These are phyloP conservation scores for Nothobranchius kuhntae DNA, from an alignment of 2,113 vertebrate species.

Conservation along the genomic window DNA sequence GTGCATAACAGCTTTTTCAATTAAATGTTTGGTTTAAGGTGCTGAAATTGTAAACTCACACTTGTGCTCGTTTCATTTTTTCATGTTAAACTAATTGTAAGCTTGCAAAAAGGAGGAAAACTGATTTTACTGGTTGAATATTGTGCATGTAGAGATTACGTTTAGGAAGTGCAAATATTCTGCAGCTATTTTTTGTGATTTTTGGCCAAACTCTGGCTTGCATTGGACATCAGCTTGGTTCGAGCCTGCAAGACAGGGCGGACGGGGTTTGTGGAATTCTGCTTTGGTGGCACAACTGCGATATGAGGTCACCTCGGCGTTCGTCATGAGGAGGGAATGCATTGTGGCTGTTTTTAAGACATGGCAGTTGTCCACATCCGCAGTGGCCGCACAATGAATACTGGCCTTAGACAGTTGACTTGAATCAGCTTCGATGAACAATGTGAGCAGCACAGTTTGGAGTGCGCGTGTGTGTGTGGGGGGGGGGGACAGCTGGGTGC, in stretches of 20 bases:
- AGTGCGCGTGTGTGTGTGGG: too few relatives aligned
- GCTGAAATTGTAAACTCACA: conserved; percentile 12
- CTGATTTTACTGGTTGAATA: too few relatives aligned
- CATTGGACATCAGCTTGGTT: conserved; percentile 45
- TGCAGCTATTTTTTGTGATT: too few relatives aligned
- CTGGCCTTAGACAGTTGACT: conserved; percentile 79
- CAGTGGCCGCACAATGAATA: conserved; percentile 72
- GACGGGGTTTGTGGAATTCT: conserved; percentile 77
- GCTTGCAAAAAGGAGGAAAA: background rate
- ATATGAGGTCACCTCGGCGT: conserved; percentile 80
- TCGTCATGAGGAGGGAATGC: conserved; percentile 81
- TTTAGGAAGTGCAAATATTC: too few relatives aligned
- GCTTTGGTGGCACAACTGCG: conserved; percentile 77
- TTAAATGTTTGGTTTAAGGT: conserved; percentile 75
- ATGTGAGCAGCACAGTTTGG: conserved; percentile 73
- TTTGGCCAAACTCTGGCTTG: conserved; percentile 2
- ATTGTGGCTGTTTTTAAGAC: conserved; percentile 83
- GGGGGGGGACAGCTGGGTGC: conserved; percentile 62
- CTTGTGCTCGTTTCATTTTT: background rate
- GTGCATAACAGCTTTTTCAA: conserved; percentile 75
- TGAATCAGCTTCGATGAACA: conserved; percentile 78
- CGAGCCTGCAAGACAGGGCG: conserved; percentile 76
- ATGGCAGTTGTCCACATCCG: conserved; percentile 72
- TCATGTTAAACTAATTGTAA: background rate
- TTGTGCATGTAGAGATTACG: too few relatives aligned